Base-by-base conservation (phyloP, 2,888 invertebrate species). In the Napeogenes inachia region DNA sequence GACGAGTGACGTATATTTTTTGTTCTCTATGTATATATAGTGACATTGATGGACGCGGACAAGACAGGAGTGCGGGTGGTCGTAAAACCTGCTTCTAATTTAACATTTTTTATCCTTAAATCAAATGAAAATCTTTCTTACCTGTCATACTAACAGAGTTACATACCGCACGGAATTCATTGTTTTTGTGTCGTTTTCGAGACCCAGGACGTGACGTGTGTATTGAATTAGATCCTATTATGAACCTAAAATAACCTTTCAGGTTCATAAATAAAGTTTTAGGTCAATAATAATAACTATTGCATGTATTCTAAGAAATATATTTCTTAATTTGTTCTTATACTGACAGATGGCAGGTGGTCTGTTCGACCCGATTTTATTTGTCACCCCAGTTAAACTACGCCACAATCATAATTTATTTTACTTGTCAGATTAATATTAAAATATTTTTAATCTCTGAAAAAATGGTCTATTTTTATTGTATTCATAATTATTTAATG, bases 41-140 rank as follows among this genome's bases (percentile, higher is more conserved):
- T 80, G 85, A 84, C 85, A 81, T 77, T 86, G 86, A 86, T 75
- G 76, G 83, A 84, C 84, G 79, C 71, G 71, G 71, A 74, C 69
- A 64, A 61, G 69, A 69, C 62, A 70, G 67, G 64, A 65, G 70
- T 69, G 71, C 72, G 74, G 77, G 78, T 77, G 77, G 77, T 75
- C 76, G 61, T 73, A 73, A 73, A 74, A 73, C 63, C 61, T 65
- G 66, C 54, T 66, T 65, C 65, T 65, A 66, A 71, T 66, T 70
- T 66, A 65, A 57, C 57, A 62, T 54, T 61, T 67, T 68, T 70
- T 67, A 66, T 62, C 57, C 61, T 63, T 60, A 65, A 63, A 64
- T 62, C 59, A 59, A 57, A 63, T 63, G 61, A 64, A 69, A 69
- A 68, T 66, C 56, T 59, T 63, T 69, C 63, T 62, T 58, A 67